Percentiles rank a stretch among this genome's conserved stretches.
phyloP scores from a whole-genome alignment of 2,888 invertebrate genomes.

The Xestia c-nigrum region DNA sequence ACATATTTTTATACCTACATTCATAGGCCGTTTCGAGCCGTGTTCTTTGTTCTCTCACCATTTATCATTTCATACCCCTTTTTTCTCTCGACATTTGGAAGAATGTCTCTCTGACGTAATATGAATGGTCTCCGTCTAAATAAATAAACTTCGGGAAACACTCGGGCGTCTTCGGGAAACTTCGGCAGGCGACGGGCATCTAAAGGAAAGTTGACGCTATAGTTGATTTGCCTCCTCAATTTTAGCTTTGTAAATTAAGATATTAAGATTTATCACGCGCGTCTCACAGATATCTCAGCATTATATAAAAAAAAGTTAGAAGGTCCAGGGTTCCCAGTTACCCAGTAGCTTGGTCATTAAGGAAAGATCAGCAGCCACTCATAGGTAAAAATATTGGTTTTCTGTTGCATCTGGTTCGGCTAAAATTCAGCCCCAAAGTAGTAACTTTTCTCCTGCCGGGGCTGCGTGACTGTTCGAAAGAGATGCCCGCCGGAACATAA shows the following conservation, averaged over 20 bases:
- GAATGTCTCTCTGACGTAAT: constrained; percentile 70
- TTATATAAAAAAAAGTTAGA: too few species aligned
- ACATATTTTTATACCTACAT: neutral
- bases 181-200: constrained; percentile 19
- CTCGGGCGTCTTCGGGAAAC: constrained; percentile 33
- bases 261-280: neutral
- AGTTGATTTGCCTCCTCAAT: constrained; percentile 53
- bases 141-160: constrained; percentile 50
- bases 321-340: too few species aligned
- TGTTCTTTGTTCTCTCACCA: constrained; percentile 66
- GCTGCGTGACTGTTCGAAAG: too few species aligned
- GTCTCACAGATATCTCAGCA: too few species aligned
- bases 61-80: constrained; percentile 76
- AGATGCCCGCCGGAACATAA: too few species aligned
- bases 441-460: too few species aligned
- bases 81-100: constrained; percentile 69
- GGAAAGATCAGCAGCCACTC: too few species aligned
- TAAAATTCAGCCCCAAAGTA: too few species aligned
- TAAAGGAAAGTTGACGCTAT: constrained; percentile 46
- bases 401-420: too few species aligned
- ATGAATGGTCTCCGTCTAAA: constrained; percentile 63
- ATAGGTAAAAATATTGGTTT: too few species aligned
- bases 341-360: too few species aligned
- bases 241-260: constrained; percentile 33
- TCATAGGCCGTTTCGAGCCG: neutral